These are phyloP conservation scores for Tupiocoris notatus DNA, from an alignment of 2,888 invertebrate genomes.

Conservation along the genomic window DNA sequence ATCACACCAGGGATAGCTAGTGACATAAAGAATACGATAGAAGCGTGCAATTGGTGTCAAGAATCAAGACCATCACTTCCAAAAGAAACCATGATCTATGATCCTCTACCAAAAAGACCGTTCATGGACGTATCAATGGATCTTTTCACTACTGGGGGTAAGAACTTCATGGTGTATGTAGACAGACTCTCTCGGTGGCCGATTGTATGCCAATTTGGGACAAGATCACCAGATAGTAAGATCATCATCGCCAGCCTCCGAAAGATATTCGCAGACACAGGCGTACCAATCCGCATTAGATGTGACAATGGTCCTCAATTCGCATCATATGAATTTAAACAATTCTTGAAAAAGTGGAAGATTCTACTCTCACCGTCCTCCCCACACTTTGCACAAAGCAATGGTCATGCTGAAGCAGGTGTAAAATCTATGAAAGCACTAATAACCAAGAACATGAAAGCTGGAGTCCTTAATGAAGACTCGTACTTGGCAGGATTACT, in stretches of 20 bases:
- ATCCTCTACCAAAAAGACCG: not conserved
- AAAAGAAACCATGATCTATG: not conserved
- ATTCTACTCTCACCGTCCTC: not conserved
- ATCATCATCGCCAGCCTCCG: not conserved
- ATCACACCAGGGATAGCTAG: not conserved
- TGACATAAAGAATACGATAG: not conserved
- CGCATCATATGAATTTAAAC: not conserved
- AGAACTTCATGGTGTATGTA: not conserved
- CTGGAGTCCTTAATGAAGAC: not conserved
- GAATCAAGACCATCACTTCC: not conserved
- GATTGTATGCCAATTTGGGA: not conserved
- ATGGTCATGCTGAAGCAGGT: conserved; percentile 17
- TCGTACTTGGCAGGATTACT: conserved; percentile 2
- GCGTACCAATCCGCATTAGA: not conserved
- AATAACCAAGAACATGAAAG: conserved; percentile 2
- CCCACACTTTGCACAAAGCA: conserved; percentile 17
- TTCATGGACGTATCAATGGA: not conserved
- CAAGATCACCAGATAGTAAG: not conserved
- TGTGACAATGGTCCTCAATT: conserved; percentile 10
- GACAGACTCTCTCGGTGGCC: not conserved
- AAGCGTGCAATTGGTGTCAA: not conserved
- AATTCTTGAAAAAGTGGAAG: conserved; percentile 7
- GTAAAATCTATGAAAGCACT: conserved; percentile 22
- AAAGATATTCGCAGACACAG: not conserved
- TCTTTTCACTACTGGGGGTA: not conserved